These are phyloP conservation scores for Neosilurus mollespiculum DNA, from an alignment of 2,797 vertebrate species.

Conservation along the genomic window DNA sequence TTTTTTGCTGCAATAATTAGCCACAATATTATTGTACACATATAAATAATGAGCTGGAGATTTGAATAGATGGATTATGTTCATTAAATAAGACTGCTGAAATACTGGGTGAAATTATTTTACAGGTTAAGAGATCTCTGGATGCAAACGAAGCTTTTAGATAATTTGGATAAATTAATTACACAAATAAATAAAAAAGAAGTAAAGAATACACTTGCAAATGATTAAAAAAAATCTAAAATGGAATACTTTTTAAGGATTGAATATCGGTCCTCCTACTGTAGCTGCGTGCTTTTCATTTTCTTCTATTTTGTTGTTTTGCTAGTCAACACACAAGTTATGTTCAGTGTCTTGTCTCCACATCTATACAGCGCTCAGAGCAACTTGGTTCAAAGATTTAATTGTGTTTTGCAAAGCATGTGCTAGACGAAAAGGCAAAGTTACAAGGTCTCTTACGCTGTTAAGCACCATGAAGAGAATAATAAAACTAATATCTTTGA, in stretches of 20 bases:
- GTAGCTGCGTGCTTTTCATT: not conserved
- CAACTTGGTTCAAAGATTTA: conserved; percentile 58
- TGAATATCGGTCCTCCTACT: not conserved
- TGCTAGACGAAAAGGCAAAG: conserved; percentile 56
- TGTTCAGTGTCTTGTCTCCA: conserved; percentile 53
- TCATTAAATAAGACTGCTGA: not conserved
- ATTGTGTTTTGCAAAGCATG: conserved; percentile 58
- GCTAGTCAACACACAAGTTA: conserved; percentile 50
- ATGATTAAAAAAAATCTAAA: not conserved
- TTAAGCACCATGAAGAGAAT: conserved; percentile 59
- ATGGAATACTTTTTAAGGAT: not conserved
- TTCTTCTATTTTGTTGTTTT: conserved; percentile 26
- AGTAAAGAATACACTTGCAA: not conserved
- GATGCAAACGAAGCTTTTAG: not conserved
- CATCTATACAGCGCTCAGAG: conserved; percentile 49
- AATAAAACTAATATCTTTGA: conserved; percentile 64
- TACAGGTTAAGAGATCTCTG: not conserved
- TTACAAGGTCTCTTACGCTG: conserved; percentile 58
- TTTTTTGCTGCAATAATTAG: not conserved
- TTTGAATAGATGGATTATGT: conserved; percentile 25
- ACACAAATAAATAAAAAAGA: not conserved
- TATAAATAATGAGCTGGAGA: conserved; percentile 9
- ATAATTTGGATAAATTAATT: not conserved
- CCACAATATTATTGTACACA: not conserved
- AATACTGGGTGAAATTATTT: not conserved